Evolutionary conservation across 2,113 vertebrate species (phyloP).

Genomic region (Saimiri boliviensis): DNA sequence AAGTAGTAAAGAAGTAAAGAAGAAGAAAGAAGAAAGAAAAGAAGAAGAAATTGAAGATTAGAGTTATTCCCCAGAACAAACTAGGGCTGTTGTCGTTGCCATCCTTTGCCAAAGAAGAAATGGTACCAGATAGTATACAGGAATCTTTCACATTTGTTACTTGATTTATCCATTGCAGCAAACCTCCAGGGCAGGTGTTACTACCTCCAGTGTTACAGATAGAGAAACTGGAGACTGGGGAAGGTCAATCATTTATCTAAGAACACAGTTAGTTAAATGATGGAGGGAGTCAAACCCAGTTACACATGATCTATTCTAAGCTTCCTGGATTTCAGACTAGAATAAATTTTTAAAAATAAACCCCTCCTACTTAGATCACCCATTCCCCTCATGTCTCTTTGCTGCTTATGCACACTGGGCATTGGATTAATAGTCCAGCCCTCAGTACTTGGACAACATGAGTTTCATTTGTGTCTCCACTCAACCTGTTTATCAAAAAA

Average conservation of each 20-base stretch:
- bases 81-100: too few relatives aligned
- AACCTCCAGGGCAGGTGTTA: neutral
- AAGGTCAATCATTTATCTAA: neutral
- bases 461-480: neutral
- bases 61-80: neutral
- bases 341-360: neutral
- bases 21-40: too few relatives aligned
- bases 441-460: neutral
- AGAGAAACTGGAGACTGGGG: neutral
- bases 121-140: neutral
- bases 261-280: neutral
- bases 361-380: neutral
- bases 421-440: neutral
- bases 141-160: neutral
- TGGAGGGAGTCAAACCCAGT: neutral
- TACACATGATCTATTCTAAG: neutral
- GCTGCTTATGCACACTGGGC: neutral
- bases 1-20: accelerated
- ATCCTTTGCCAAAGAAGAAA: neutral
- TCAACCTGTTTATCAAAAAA: neutral
- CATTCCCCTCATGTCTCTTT: accelerated
- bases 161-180: neutral
- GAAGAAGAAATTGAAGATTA: neutral
- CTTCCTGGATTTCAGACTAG: neutral
- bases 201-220: neutral